A percentile compares a stretch with the other conserved stretches of the same genome.
phyloP scores from a whole-genome alignment of 2,888 invertebrate genomes.

The Lottia gigantea region DNA sequence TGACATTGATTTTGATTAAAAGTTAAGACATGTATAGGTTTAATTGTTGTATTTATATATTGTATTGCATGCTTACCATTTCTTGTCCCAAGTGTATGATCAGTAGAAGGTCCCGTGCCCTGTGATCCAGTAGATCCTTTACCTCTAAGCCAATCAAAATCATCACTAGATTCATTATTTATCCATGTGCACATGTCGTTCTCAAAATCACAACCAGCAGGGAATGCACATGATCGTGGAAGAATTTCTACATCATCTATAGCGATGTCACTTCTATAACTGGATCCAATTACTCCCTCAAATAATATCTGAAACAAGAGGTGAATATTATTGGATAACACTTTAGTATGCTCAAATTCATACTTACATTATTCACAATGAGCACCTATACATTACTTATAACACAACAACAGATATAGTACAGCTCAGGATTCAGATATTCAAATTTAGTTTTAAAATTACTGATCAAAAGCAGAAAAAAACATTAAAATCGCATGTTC shows the following conservation, averaged over 20 bases:
- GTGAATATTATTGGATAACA: no score
- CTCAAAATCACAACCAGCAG: conserved; percentile 60
- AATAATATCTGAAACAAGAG: conserved; percentile 47
- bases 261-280: conserved; percentile 53
- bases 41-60: neutral
- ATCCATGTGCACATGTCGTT: conserved; percentile 46
- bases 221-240: conserved; percentile 43
- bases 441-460: no score
- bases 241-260: conserved; percentile 57
- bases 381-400: no score
- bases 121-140: conserved; percentile 42
- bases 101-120: conserved; percentile 80
- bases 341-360: no score
- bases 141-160: conserved; percentile 55
- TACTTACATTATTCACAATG: no score
- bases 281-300: conserved; percentile 51
- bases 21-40: neutral
- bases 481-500: no score
- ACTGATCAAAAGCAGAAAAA: no score
- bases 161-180: conserved; percentile 41
- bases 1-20: neutral
- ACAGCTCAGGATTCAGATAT: no score
- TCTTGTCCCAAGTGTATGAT: conserved; percentile 81
- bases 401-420: no score
- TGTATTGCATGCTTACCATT: conserved; percentile 66